Evolutionary conservation across 2,888 invertebrate genomes (phyloP).

Genomic region (Eristalis tenax): DNA sequence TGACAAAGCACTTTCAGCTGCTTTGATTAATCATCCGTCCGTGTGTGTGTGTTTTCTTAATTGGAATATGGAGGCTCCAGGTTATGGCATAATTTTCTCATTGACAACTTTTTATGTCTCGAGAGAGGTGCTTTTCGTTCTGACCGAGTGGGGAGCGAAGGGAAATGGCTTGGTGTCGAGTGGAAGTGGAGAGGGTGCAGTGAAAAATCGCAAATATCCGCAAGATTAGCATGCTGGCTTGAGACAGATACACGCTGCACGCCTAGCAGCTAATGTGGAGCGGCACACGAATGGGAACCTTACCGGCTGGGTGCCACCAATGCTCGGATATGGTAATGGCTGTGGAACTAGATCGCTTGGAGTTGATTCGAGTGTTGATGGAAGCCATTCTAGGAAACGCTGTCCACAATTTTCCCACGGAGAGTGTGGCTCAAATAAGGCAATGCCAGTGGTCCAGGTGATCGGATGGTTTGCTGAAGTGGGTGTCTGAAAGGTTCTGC

Average conservation of each 20-base stretch:
- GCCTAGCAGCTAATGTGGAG: neutral
- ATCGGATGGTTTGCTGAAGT: no score
- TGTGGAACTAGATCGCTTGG: neutral
- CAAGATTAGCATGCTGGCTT: neutral
- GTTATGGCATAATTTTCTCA: conserved; percentile 34
- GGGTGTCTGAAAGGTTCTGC: no score
- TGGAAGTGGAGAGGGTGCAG: conserved; percentile 3
- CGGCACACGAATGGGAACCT: neutral
- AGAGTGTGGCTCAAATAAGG: no score
- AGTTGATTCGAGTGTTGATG: neutral
- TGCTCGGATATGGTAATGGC: neutral
- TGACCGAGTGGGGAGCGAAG: neutral
- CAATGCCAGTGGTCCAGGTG: no score
- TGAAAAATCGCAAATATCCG: conserved; percentile 10
- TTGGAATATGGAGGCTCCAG: conserved; percentile 30
- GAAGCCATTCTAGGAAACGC: no score
- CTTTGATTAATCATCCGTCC: conserved; percentile 46
- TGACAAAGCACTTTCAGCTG: conserved; percentile 55
- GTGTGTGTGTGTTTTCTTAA: conserved; percentile 29
- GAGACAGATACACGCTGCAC: neutral
- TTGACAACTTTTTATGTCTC: conserved; percentile 27
- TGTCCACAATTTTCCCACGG: no score
- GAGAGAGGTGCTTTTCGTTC: neutral
- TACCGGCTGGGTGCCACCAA: neutral
- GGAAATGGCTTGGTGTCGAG: conserved; percentile 11